Evolutionary conservation across 2,888 invertebrate species (phyloP).

Genomic region (Thymelicus lineola): DNA sequence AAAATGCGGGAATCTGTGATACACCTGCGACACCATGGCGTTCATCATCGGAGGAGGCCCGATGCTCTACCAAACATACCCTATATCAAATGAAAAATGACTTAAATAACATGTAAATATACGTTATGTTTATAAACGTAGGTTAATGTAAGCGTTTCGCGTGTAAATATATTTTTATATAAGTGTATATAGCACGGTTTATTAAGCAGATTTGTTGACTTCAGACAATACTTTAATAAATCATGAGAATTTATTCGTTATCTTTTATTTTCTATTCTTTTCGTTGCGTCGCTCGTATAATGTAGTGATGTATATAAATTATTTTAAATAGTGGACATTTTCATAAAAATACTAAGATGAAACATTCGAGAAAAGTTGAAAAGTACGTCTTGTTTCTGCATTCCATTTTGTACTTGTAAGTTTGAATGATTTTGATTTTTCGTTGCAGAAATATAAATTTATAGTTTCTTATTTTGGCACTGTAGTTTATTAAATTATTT

Average conservation of each 20-base stretch:
- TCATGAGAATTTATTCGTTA: conserved; percentile 49
- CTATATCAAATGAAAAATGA: conserved; percentile 61
- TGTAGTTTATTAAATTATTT: too few species aligned
- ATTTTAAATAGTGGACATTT: too few species aligned
- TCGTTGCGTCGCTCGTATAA: not conserved
- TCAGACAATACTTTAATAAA: conserved; percentile 67
- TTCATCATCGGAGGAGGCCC: conserved; percentile 71
- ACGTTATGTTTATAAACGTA: conserved; percentile 51
- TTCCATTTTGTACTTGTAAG: too few species aligned
- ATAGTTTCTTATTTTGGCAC: too few species aligned
- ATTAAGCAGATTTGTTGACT: conserved; percentile 64
- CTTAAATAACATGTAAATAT: conserved; percentile 39
- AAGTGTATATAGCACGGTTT: conserved; percentile 61
- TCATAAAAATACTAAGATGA: too few species aligned
- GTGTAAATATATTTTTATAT: conserved; percentile 72
- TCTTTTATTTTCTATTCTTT: conserved; percentile 49
- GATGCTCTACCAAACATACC: conserved; percentile 69
- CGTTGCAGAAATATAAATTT: too few species aligned
- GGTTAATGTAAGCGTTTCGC: conserved; percentile 52
- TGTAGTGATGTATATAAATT: too few species aligned
- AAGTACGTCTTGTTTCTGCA: too few species aligned
- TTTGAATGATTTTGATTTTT: too few species aligned
- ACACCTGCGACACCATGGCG: conserved; percentile 77
- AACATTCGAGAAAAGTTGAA: too few species aligned
- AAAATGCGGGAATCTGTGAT: conserved; percentile 75